Percentiles rank a stretch among this genome's conserved stretches.
These are phyloP conservation scores for Zaprionus davidi DNA, from an alignment of 1,140 invertebrate genomes.

Conservation along the genomic window DNA sequence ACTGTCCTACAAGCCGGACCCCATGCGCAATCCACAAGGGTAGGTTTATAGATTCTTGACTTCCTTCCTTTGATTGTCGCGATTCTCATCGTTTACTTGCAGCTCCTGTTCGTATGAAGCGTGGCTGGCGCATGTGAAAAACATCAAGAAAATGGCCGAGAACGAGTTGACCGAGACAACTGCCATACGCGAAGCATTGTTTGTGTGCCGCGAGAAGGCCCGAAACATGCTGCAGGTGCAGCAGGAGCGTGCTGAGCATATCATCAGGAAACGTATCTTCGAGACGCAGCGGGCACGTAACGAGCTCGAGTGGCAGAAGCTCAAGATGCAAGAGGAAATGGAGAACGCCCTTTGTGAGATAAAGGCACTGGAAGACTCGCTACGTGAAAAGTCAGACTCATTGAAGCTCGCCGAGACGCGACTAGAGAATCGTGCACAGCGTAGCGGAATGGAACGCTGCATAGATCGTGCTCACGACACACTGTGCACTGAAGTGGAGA, in stretches of 20 bases:
- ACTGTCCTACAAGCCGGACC: conserved; percentile 93
- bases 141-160: conserved; percentile 90
- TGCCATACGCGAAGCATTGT: conserved; percentile 90
- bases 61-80: neutral
- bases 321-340: conserved; percentile 94
- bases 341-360: conserved; percentile 90
- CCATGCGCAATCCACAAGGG: conserved; percentile 90
- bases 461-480: conserved; percentile 91
- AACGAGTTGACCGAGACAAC: conserved; percentile 91
- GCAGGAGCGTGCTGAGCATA: conserved; percentile 92
- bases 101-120: conserved; percentile 89
- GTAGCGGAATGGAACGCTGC: conserved; percentile 92
- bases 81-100: conserved; percentile 22
- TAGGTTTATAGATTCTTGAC: conserved; percentile 70
- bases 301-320: conserved; percentile 94
- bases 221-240: conserved; percentile 92
- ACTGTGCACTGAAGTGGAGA: conserved; percentile 88
- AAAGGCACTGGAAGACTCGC: conserved; percentile 87
- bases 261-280: conserved; percentile 92
- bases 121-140: conserved; percentile 92
- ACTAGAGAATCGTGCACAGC: conserved; percentile 89
- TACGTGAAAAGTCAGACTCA: conserved; percentile 88
- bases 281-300: conserved; percentile 92
- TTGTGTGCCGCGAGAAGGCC: conserved; percentile 89
- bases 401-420: conserved; percentile 91